Conservation (phyloP, 2,797 vertebrate species). For the Pseudotriccus pelzelni region DNA sequence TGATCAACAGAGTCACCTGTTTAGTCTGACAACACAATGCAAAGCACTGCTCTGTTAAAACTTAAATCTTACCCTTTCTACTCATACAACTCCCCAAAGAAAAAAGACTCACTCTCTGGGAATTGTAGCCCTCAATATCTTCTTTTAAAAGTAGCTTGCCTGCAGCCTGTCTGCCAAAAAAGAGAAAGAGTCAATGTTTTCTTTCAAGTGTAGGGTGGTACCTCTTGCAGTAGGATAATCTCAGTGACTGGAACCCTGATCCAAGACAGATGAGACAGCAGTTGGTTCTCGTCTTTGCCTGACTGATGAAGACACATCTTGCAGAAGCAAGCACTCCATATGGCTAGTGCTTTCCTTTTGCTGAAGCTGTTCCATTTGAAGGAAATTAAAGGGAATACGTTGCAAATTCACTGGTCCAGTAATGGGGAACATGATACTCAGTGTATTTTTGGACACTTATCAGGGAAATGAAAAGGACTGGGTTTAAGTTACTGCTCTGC, state of each 20-base stretch:
- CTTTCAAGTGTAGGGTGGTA: neutral
- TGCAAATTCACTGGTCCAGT: neutral
- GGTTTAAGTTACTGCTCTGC: neutral
- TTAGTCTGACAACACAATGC: neutral
- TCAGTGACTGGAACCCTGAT: neutral
- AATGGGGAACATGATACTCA: neutral
- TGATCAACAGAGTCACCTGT: neutral
- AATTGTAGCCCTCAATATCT: neutral
- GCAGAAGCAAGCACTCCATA: neutral
- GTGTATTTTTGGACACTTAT: neutral
- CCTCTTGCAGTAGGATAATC: neutral
- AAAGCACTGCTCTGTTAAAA: neutral
- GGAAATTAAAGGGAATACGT: neutral
- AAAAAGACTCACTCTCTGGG: neutral
- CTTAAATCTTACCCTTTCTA: neutral
- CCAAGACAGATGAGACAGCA: neutral
- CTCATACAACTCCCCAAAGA: neutral
- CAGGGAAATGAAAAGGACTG: neutral
- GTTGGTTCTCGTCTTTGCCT: neutral
- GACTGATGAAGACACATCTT: neutral
- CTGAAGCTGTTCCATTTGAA: neutral
- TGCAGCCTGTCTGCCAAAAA: neutral
- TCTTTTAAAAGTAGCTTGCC: neutral
- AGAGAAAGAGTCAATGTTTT: neutral
- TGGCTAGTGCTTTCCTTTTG: neutral